phyloP scores from a whole-genome alignment of 2,888 invertebrate genomes.

The Drosophila yooni region DNA sequence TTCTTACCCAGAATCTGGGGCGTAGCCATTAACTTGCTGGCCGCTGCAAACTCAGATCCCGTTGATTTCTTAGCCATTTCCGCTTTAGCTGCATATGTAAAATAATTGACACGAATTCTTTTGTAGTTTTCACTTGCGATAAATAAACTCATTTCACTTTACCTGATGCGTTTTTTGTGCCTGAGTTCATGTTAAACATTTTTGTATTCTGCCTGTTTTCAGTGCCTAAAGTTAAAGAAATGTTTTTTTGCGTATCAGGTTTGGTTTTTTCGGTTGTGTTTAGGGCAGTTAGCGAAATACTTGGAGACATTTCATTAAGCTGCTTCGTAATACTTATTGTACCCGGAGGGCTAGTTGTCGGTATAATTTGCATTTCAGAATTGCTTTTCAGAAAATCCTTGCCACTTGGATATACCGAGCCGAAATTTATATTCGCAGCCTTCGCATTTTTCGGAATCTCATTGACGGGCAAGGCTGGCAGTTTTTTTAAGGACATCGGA shows the following conservation, averaged over 20 bases:
- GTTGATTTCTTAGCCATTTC: slow-evolving; percentile 8
- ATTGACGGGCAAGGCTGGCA: slow-evolving; percentile 5
- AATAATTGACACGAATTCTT: not conserved
- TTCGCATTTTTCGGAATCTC: slow-evolving; percentile 6
- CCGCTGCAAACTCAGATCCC: slow-evolving; percentile 15
- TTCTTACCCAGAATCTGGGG: slow-evolving; percentile 1
- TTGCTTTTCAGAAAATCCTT: slow-evolving; percentile 55
- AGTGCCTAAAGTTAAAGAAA: not conserved
- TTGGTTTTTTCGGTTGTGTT: slow-evolving; percentile 39
- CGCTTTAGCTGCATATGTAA: slow-evolving; percentile 7
- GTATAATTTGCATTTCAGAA: slow-evolving; percentile 82
- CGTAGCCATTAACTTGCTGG: not conserved
- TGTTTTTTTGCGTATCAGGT: slow-evolving; percentile 22
- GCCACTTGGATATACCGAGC: slow-evolving; percentile 21
- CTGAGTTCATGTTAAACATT: slow-evolving; percentile 27
- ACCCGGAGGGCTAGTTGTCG: slow-evolving; percentile 75
- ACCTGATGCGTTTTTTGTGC: not conserved
- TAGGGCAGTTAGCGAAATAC: slow-evolving; percentile 79
- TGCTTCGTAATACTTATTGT: slow-evolving; percentile 79
- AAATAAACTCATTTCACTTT: slow-evolving; percentile 5
- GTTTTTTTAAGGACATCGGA: slow-evolving; percentile 2
- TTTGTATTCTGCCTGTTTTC: slow-evolving; percentile 14
- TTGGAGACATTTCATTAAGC: slow-evolving; percentile 78
- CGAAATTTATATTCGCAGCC: slow-evolving; percentile 25
- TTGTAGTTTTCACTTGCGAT: not conserved